These are phyloP conservation scores for Octodon degus DNA, from an alignment of 2,113 vertebrate genomes.

Conservation along the genomic window DNA sequence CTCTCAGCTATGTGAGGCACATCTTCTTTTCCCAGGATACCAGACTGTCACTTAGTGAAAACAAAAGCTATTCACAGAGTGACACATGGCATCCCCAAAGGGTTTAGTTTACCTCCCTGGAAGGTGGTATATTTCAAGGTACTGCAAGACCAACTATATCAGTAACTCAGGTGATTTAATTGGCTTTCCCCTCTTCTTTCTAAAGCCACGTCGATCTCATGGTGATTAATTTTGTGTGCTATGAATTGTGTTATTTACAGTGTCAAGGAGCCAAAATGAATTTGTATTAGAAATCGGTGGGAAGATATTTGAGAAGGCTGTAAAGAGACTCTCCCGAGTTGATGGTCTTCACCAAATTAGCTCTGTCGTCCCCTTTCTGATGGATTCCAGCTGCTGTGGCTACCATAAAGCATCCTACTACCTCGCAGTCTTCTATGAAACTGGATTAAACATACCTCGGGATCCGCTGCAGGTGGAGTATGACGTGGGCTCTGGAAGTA, in stretches of 20 bases:
- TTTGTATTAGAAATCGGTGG: slow-evolving; percentile 81
- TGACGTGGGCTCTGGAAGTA: background rate
- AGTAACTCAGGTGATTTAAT: slow-evolving; percentile 79
- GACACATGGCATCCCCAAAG: slow-evolving; percentile 59
- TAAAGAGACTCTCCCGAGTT: slow-evolving; percentile 80
- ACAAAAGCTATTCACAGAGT: slow-evolving; percentile 75
- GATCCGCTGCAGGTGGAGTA: slow-evolving; percentile 88
- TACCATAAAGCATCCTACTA: slow-evolving; percentile 93
- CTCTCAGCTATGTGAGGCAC: slow-evolving; percentile 46
- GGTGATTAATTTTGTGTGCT: slow-evolving; percentile 70
- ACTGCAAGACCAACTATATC: slow-evolving; percentile 37
- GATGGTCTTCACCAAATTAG: slow-evolving; percentile 79
- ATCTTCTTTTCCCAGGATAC: slow-evolving; percentile 61
- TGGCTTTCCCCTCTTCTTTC: slow-evolving; percentile 65
- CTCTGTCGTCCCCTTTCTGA: slow-evolving; percentile 84
- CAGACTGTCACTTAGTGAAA: slow-evolving; percentile 72
- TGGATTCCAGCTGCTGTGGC: slow-evolving; percentile 92
- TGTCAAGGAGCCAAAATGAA: slow-evolving; percentile 76
- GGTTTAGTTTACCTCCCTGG: slow-evolving; percentile 72
- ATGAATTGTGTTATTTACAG: slow-evolving; percentile 80
- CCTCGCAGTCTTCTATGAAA: slow-evolving; percentile 91
- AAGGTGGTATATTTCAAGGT: slow-evolving; percentile 69
- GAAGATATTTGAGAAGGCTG: slow-evolving; percentile 87
- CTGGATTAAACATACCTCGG: slow-evolving; percentile 86
- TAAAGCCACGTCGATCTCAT: background rate